These are phyloP conservation scores for Laothoe populi DNA, from an alignment of 2,888 invertebrate genomes.

Conservation along the genomic window DNA sequence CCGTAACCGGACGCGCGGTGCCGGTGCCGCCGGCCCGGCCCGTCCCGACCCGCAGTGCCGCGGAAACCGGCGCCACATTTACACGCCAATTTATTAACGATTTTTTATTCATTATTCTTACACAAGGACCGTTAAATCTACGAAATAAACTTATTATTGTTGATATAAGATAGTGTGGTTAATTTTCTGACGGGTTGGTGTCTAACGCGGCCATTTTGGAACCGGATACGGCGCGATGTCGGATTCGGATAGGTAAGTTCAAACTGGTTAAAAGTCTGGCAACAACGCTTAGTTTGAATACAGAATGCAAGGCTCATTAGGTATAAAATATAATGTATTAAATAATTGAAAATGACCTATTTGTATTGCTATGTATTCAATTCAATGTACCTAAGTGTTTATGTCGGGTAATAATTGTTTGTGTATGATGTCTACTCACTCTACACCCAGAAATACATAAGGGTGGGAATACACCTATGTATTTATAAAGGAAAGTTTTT, in stretches of 20 bases:
- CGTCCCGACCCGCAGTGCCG: slow-evolving; percentile 45
- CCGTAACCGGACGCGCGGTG: slow-evolving; percentile 47
- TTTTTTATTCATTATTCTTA: background rate
- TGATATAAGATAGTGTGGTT: background rate
- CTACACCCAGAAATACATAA: too few species aligned
- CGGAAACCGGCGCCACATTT: slow-evolving; percentile 43
- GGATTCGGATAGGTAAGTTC: slow-evolving; percentile 37
- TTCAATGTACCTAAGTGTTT: too few species aligned
- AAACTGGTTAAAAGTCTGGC: slow-evolving; percentile 7
- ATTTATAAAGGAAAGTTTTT: too few species aligned
- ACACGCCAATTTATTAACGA: slow-evolving; percentile 37
- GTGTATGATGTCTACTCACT: too few species aligned
- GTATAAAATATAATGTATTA: too few species aligned
- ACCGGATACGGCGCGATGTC: slow-evolving; percentile 38
- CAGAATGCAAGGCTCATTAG: background rate
- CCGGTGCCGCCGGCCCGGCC: slow-evolving; percentile 38
- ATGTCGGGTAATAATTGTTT: too few species aligned
- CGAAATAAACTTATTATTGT: background rate
- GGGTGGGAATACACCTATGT: too few species aligned
- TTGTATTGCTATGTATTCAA: too few species aligned
- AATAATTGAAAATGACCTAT: too few species aligned
- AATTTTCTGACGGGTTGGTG: slow-evolving; percentile 2
- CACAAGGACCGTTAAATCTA: background rate
- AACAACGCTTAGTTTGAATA: background rate
- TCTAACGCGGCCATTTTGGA: slow-evolving; percentile 31